Base-by-base conservation (phyloP, 37 sponge, comb jelly and placozoan genomes). In the Hexactinellida sp. region DNA sequence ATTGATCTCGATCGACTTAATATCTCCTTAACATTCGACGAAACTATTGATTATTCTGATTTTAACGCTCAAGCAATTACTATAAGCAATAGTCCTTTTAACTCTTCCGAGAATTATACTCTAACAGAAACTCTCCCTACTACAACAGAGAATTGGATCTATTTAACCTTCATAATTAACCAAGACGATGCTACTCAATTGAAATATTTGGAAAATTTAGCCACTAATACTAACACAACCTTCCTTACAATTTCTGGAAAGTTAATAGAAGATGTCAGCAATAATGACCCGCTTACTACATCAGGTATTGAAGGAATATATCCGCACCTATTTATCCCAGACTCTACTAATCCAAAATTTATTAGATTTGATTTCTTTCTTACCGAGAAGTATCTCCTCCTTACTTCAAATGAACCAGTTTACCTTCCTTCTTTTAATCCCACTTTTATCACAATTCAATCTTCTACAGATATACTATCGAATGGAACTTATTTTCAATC, bases 11-110 rank as follows among this genome's bases (percentile, higher is more conserved):
- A 95, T 86, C 87, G 82, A 55, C 91, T 89, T 5, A 89, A 90
- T 82, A 88, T 95, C 35, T 82, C 88, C 30, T 83, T 95, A 24
- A 95, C 96, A 24, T 95, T 95, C 39, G 88, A 95, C 82, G 96
- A 95, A 52, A 91, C 92, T 39, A 84, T 95, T 32, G 21, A 35
- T 0, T 54, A 54, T 25, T 34, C 47, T 21, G 88, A 88, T 54
- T 88, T 95, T 41, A 28, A 37, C 37, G 54, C 88, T 24, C 30
- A 55, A 24, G 82, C 84, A 1, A 90, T 95, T 19, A 93, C 96
- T 5, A 85, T 95, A 36, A 88, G 63, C 38, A 85, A 82, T 86
- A 47, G 38, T 51, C 84, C 54, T 36, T 55, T 84, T 0, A 95
- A 95, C 86, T 89, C 82, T 0, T 93, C 94, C 5, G 90, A 90